Evolutionary conservation across 1,140 invertebrate species (phyloP).

Genomic region (Eubasilissa regina): DNA sequence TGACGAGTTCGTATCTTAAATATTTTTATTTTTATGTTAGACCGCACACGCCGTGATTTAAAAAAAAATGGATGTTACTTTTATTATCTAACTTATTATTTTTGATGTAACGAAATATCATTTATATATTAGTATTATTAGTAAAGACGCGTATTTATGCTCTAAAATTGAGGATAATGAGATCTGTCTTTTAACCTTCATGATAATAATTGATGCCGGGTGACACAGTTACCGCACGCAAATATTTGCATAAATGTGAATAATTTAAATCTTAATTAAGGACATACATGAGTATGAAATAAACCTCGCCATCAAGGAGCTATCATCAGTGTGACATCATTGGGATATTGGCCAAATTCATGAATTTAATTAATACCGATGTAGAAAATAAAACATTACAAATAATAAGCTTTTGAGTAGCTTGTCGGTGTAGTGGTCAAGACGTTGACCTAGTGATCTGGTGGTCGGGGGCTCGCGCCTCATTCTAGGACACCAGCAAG

Average conservation of each 20-base stretch:
- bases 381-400: background rate
- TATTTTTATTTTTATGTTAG: no score
- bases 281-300: background rate
- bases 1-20: no score
- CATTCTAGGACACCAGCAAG: no score
- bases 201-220: background rate
- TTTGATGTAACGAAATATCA: no score
- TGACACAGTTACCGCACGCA: background rate
- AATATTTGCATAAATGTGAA: constrained; percentile 32
- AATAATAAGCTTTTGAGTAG: background rate
- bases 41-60: no score
- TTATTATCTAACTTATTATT: no score
- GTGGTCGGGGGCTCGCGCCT: no score
- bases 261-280: constrained; percentile 31
- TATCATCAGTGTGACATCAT: background rate
- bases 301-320: background rate
- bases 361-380: background rate
- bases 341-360: background rate
- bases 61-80: no score
- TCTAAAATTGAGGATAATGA: background rate
- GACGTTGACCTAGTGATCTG: no score
- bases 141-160: background rate
- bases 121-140: background rate
- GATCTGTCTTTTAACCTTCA: background rate
- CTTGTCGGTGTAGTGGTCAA: no score